Base-by-base conservation (phyloP, 2,888 invertebrate species). In the Myathropa florea region DNA sequence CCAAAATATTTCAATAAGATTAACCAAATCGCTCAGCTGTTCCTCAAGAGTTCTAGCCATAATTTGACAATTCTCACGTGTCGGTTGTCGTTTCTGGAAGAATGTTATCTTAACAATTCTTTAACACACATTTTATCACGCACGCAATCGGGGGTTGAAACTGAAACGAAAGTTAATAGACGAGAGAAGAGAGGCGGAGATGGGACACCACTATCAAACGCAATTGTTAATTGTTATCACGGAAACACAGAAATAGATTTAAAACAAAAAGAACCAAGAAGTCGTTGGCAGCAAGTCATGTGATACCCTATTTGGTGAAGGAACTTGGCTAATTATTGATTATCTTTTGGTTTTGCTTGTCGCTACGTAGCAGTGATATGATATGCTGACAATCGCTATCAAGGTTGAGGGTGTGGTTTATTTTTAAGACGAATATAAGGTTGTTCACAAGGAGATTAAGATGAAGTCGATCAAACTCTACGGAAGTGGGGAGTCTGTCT, bases 161-260 rank as follows among this genome's bases (percentile, higher is more conserved):
- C 4, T 10, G 7, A 23, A 23, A 64, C 24, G 4, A 53, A 36
- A 24, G 26, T 23, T n/a, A 30, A 3, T 2, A 57, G 24, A 12
- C 30, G n/a, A 61, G 18, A 30, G 3, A 7, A 33, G 2, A n/a
- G 7, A 4, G 14, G 57, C 18, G 23, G 59, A n/a, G n/a, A 39
- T 53, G 6, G 6, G 64, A 57, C 39, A 46, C 21, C 24, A 60
- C 59, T 24, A 67, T 76, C 67, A 46, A 59, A 18, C 9, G 6
- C 21, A 64, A 60, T 36, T 61, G 68, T 68, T 68, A 61, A 68
- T 61, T 68, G 60, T 26, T 77, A 77, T 77, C 77, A 53, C n/a
- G 28, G 33, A 18, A 46, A 26, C 36, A 65, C n/a, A 46, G 26
- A 46, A 30, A 68, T 55, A 30, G 7, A 46, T 46, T 10, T 36